Conservation (phyloP, 2,113 vertebrate species). For the Octodon degus region DNA sequence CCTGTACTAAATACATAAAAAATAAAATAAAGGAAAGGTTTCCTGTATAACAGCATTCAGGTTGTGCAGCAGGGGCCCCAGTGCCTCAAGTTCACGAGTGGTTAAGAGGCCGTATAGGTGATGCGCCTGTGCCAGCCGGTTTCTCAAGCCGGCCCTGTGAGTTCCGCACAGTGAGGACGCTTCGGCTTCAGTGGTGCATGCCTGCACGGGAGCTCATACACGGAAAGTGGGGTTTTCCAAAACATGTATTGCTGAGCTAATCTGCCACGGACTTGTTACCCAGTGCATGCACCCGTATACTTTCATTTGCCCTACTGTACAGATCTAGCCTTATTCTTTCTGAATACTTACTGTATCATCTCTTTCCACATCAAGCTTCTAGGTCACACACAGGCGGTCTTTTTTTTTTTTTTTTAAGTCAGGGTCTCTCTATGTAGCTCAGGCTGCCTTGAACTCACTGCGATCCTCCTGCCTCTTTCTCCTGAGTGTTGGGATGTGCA, state of each 20-base stretch:
- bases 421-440: neutral
- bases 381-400: neutral
- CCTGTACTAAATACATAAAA: too few species aligned
- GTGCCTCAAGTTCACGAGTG: neutral
- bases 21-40: neutral
- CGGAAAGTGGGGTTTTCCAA: neutral
- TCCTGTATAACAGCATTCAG: neutral
- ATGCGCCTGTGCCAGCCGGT: too few species aligned
- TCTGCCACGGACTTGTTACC: neutral
- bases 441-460: neutral
- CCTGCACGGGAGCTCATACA: neutral
- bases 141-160: neutral
- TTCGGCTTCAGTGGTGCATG: neutral
- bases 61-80: neutral
- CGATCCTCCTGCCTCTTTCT: neutral
- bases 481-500: neutral
- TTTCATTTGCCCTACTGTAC: neutral
- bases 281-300: neutral
- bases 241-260: neutral
- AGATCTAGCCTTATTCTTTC: neutral
- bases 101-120: neutral
- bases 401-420: neutral
- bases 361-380: neutral
- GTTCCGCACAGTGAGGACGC: neutral
- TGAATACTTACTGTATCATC: neutral